Conservation (phyloP, 2,888 invertebrate genomes). For the Latheticus oryzae region DNA sequence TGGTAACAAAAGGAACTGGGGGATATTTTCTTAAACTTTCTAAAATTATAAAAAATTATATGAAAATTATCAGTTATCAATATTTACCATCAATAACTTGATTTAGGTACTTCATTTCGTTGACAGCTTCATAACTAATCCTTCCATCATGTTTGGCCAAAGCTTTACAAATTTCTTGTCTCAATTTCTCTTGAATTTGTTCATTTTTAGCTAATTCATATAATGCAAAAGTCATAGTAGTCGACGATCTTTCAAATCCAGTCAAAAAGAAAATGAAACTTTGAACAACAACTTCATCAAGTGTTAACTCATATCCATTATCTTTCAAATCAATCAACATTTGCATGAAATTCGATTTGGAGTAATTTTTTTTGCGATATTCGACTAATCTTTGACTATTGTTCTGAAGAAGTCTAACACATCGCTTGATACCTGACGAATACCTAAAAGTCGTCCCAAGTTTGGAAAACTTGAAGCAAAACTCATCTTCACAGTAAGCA, state of each 20-base stretch:
- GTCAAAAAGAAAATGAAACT: conserved; percentile 32
- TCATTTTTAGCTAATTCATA: conserved; percentile 39
- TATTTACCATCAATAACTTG: conserved; percentile 56
- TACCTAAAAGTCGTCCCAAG: conserved; percentile 36
- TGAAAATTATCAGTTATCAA: neutral
- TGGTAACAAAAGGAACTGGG: conserved; percentile 48
- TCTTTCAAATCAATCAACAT: conserved; percentile 55
- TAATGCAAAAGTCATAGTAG: conserved; percentile 32
- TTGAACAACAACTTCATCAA: conserved; percentile 39
- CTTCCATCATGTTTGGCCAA: conserved; percentile 20
- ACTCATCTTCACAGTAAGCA: neutral
- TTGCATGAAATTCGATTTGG: conserved; percentile 69
- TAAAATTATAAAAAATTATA: conserved; percentile 22
- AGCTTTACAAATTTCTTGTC: conserved; percentile 31
- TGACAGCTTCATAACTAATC: conserved; percentile 32
- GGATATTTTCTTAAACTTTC: conserved; percentile 61
- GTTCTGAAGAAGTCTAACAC: conserved; percentile 54
- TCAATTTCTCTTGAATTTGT: conserved; percentile 29
- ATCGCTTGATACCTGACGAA: conserved; percentile 44
- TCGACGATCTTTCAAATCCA: conserved; percentile 41
- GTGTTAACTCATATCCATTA: conserved; percentile 14
- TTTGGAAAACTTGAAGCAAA: conserved; percentile 26
- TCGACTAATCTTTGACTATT: conserved; percentile 63
- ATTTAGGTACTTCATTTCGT: conserved; percentile 56
- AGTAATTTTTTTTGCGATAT: conserved; percentile 64